Conservation (phyloP, 1,140 invertebrate species). For the Chironomus striatipennis region DNA sequence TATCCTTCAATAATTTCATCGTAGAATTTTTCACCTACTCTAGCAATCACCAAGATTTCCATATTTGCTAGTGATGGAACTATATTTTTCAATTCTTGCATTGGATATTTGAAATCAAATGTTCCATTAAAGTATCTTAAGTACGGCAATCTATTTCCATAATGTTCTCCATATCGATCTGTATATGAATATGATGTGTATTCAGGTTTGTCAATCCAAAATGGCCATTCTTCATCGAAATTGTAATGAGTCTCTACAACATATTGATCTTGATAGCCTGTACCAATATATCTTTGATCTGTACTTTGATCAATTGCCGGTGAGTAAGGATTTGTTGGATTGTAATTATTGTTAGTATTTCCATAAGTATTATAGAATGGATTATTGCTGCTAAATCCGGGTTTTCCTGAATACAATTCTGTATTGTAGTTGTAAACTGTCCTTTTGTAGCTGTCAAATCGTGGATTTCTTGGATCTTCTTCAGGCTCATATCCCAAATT, state of each 20-base stretch:
- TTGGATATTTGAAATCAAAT: constrained; percentile 75
- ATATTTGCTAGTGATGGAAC: constrained; percentile 61
- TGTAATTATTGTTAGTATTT: not conserved
- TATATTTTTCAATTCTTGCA: constrained; percentile 62
- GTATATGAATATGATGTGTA: constrained; percentile 35
- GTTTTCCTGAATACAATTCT: not conserved
- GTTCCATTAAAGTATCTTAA: constrained; percentile 76
- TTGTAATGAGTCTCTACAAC: constrained; percentile 61
- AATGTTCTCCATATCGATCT: constrained; percentile 31
- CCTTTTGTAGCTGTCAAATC: constrained; percentile 32
- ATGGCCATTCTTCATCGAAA: constrained; percentile 68
- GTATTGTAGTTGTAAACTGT: not conserved
- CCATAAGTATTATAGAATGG: not conserved
- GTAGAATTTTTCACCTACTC: constrained; percentile 82
- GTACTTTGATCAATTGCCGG: constrained; percentile 28
- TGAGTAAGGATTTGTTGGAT: not conserved
- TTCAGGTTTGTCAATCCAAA: constrained; percentile 59
- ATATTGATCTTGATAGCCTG: constrained; percentile 45
- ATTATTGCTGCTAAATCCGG: constrained; percentile 25
- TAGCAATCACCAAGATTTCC: constrained; percentile 79
- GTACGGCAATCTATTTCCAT: constrained; percentile 50
- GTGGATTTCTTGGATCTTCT: constrained; percentile 32
- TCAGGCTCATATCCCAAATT: constrained; percentile 28
- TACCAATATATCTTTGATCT: constrained; percentile 37
- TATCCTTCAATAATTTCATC: constrained; percentile 80